Conservation (phyloP, 2,888 invertebrate genomes). For the Celastrina argiolus region DNA sequence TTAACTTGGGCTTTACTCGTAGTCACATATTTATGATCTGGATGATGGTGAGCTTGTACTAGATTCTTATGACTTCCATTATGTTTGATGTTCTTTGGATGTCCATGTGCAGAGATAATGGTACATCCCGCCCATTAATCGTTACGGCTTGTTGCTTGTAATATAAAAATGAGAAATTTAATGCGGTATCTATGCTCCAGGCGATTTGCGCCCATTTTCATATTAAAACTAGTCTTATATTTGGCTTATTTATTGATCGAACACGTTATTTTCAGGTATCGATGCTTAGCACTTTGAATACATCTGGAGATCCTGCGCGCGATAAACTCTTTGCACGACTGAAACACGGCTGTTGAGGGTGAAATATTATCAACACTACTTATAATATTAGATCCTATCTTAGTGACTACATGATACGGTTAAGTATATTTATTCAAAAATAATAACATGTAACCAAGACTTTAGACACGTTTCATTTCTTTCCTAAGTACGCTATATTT, state of each 20-base stretch:
- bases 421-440: conserved; percentile 8
- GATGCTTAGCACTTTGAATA: conserved; percentile 49
- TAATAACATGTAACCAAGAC: background rate
- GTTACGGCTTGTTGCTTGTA: too few relatives aligned
- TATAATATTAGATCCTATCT: background rate
- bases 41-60: too few relatives aligned
- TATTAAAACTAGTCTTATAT: too few relatives aligned
- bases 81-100: too few relatives aligned
- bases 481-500: background rate
- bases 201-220: too few relatives aligned
- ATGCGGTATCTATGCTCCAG: too few relatives aligned
- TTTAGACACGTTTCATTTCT: background rate
- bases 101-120: too few relatives aligned
- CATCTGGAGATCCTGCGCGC: conserved; percentile 40
- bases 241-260: background rate
- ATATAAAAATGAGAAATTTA: too few relatives aligned
- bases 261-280: conserved; percentile 53
- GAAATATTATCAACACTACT: background rate
- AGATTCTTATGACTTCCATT: too few relatives aligned
- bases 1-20: too few relatives aligned
- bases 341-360: background rate
- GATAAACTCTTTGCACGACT: conserved; percentile 18
- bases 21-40: too few relatives aligned
- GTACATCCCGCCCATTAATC: too few relatives aligned
- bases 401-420: background rate